Base-by-base conservation (phyloP, 2,113 vertebrate genomes). In the Orientallactaga bullata region DNA sequence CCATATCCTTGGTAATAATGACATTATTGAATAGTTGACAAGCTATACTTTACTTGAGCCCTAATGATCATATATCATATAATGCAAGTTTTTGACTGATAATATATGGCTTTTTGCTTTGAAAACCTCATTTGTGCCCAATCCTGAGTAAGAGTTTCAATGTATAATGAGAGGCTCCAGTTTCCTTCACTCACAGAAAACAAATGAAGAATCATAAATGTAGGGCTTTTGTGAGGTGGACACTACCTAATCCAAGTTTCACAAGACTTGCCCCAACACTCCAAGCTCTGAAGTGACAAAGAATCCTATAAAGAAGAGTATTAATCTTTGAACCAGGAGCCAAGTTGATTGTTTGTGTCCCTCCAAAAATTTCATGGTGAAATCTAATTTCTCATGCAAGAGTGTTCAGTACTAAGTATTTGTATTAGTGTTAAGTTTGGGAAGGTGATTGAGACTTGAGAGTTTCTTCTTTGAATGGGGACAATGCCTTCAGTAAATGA, bases 261-360 rank as follows among this genome's bases (percentile, higher is more conserved):
- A 28, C 6, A 2, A 71, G 3, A 11, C 16, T 1, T 0, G 4
- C 11, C 10, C 15, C 7, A 63, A 15, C 24, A 6, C 71, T 24
- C 16, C 72, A 79, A 30, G 30, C 7, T 90, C 66, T 71, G 13
- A 87, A 39, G 7, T 37, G 5, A 21, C 5, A 39, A 87, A 42
- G 10, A 47, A 35, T 60, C 9, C 24, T 9, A 32, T 24, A 5
- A 58, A 21, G 37, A 3, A 76, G 68, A 81, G 20, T 2, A 9
- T 21, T 47, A 26, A 24, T 42, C 20, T 69, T 21, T 26, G 37
- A 79, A 58, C 28, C 32, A 89, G 58, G 20, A 84, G 11, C n/a
- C 23, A 1, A 21, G 32, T 32, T 66, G 23, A 73, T 32, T 35
- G 4, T 37, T 73, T 72, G 20, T 23, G 20, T n/a, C 4, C 9